Evolutionary conservation across 1,140 invertebrate species (phyloP).

Genomic region (Mya arenaria): DNA sequence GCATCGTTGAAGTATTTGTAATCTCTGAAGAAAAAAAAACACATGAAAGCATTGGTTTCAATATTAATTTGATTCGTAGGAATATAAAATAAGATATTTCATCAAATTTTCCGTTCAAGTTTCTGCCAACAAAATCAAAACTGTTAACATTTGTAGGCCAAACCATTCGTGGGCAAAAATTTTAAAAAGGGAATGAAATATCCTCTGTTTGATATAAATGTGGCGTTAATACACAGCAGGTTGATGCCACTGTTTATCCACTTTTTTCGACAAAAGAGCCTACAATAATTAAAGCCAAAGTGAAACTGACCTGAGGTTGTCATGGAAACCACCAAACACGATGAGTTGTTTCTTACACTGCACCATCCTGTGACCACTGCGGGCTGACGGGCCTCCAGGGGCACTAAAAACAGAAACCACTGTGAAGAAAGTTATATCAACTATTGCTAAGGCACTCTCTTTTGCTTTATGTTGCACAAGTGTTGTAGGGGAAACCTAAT

Average conservation of each 20-base stretch:
- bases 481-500: too few relatives aligned
- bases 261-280: background rate
- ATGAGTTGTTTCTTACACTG: constrained; percentile 90
- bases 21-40: constrained; percentile 82
- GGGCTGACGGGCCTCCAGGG: constrained; percentile 89
- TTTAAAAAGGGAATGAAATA: too few relatives aligned
- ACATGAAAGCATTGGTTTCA: background rate
- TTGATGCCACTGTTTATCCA: background rate
- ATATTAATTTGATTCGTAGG: too few relatives aligned
- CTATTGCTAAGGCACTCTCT: too few relatives aligned
- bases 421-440: background rate
- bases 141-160: too few relatives aligned
- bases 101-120: too few relatives aligned
- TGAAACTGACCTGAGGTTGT: constrained; percentile 85
- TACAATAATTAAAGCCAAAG: too few relatives aligned
- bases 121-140: too few relatives aligned
- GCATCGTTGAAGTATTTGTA: constrained; percentile 96
- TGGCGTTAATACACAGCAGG: background rate
- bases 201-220: too few relatives aligned
- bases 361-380: constrained; percentile 96
- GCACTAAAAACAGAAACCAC: constrained; percentile 75
- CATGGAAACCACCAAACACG: constrained; percentile 95
- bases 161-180: too few relatives aligned
- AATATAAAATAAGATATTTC: too few relatives aligned
- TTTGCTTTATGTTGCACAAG: too few relatives aligned